phyloP scores from a whole-genome alignment of 2,888 invertebrate genomes.

The Eristalis arbustorum region DNA sequence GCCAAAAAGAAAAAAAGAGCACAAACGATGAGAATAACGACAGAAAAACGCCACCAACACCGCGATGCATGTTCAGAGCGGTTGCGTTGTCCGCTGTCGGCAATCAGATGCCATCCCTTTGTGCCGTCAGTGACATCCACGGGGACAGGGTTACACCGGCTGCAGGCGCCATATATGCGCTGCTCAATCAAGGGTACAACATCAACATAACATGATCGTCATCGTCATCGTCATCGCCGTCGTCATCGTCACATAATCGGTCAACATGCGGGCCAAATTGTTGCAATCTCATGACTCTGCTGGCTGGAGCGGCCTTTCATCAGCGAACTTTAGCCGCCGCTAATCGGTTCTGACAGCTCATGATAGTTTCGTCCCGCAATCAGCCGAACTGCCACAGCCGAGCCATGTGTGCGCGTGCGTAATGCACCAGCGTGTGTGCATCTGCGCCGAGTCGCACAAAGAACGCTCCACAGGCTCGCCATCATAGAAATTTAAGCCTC shows the following conservation, averaged over 20 bases:
- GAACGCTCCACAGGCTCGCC: constrained; percentile 13
- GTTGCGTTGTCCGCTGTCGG: background rate
- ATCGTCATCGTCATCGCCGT: constrained; percentile 36
- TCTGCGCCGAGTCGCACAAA: constrained; percentile 34
- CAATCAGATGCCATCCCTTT: constrained; percentile 16
- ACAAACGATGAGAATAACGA: too few species aligned
- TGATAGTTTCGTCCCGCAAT: constrained; percentile 54
- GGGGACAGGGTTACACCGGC: background rate
- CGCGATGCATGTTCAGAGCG: constrained; percentile 3
- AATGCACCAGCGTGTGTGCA: constrained; percentile 60
- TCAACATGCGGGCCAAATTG: constrained; percentile 60
- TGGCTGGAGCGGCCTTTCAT: constrained; percentile 46
- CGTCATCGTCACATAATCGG: constrained; percentile 54
- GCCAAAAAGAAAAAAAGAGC: too few species aligned
- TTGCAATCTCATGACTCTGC: constrained; percentile 49
- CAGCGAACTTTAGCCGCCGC: constrained; percentile 48
- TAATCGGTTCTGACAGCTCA: constrained; percentile 68
- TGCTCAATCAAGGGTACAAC: constrained; percentile 61
- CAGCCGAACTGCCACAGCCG: background rate
- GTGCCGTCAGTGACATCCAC: constrained; percentile 2
- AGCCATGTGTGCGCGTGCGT: constrained; percentile 63
- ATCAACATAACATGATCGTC: constrained; percentile 43
- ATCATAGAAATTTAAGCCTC: constrained; percentile 67
- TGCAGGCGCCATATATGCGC: constrained; percentile 52
- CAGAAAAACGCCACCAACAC: background rate